Evolutionary conservation across 2,113 vertebrate genomes (phyloP), one percentile per base, ranked within the genome.

Genomic region (Thunnus maccoyii): DNA sequence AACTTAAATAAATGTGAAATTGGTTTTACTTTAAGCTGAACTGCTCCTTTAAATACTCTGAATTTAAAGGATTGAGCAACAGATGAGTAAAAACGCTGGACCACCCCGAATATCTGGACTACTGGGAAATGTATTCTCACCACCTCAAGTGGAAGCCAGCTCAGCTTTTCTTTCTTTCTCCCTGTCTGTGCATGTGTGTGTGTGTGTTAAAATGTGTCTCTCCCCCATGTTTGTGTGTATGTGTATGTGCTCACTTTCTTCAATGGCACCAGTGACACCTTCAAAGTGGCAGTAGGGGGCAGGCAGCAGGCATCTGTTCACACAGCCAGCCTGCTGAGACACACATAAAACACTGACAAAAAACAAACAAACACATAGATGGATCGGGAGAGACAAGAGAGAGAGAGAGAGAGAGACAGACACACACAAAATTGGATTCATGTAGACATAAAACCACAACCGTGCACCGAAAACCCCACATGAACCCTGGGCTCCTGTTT

Each of bases 301-400:
- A 32, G 58, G 41, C 74, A 72, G 64, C 58, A 17, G 55, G 67
- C 78, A 63, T 84, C 65, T 80, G 87, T 52, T 76, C 62, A 69
- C 77, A 71, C 79, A 83, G 72, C 8, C 15, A 17, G 55, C 52
- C 51, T 48, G 62, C 76, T 68, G 61, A 48, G 15, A 83, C 44
- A 50, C 25, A 71, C 44, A 79, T 16, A 85, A 71, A 5, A 47
- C 15, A 58, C 0, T 30, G 27, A 30, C 27, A 30, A 30, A 30
- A 30, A 22, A 22, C n/a, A 22, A 22, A 22, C 22, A 22, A 22
- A 22, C 22, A 30, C 27, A 4, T 30, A 30, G 27, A 30, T 30
- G 27, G 27, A 30, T 30, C 27, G 2, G 27, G 27, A 30, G 27
- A 30, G 27, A 30, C 27, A 30, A 30, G 27, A 30, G 27, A 30